These are phyloP conservation scores for Enhydra lutris DNA, from an alignment of 2,113 vertebrate species.

Conservation along the genomic window DNA sequence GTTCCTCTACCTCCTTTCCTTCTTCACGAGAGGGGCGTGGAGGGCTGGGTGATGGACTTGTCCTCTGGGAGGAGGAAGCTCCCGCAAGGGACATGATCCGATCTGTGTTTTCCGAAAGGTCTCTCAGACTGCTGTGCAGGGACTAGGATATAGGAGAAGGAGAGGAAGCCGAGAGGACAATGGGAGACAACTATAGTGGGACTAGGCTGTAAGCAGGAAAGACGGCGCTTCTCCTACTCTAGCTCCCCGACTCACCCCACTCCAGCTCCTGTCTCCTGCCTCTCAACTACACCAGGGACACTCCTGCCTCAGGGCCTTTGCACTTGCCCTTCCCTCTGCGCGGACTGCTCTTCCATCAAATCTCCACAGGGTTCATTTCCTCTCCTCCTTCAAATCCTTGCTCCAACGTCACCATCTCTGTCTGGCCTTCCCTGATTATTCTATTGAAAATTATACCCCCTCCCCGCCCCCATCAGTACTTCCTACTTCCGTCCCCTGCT, in stretches of 20 bases:
- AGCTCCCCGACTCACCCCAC: too few species aligned
- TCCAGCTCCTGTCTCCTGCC: neutral
- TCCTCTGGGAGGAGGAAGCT: too few species aligned
- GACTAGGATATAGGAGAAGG: neutral
- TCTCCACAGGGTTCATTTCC: neutral
- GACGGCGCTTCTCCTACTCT: neutral
- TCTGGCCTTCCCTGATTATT: neutral
- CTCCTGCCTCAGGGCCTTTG: neutral
- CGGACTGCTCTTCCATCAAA: neutral
- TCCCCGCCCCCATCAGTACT: neutral
- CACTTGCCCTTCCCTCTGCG: neutral
- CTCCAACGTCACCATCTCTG: neutral
- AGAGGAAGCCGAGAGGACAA: neutral
- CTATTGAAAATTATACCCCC: neutral
- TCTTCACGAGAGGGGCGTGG: neutral
- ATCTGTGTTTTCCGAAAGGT: neutral
- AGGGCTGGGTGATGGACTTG: neutral
- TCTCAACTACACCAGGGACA: neutral
- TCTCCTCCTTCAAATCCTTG: neutral
- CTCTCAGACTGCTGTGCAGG: neutral
- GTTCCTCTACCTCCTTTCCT: neutral
- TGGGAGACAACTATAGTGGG: neutral
- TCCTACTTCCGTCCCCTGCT: neutral
- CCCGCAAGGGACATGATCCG: neutral
- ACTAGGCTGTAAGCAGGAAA: neutral